Base-by-base conservation (phyloP, 1,140 invertebrate species). In the Intoshia linei region DNA sequence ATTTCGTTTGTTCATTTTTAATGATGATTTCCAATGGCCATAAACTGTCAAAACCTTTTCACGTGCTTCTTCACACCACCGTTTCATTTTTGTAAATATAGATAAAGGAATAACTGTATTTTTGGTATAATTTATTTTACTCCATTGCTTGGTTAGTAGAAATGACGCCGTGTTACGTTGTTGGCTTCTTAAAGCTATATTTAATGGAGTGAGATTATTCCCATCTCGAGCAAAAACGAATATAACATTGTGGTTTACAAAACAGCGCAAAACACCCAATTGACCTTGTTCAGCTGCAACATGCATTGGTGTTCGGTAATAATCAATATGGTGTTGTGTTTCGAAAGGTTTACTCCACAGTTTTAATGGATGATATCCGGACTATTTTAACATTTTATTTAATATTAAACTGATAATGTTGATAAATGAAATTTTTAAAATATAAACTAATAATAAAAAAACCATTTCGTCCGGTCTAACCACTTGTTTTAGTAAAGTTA, bases 81-180 rank as follows among this genome's bases (percentile, higher is more conserved):
- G 36, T 32, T 48, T 50, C 22, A 55, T 45, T 19, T 39, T 45
- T 4, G 47, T 37, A 33, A 48, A 50, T 5, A 50, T 46, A 4
- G 44, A 44, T 11, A 57, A 36, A 13, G 51, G 49, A 14, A 57
- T 38, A 0, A 50, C 43, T 19, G 11, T 6, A 17, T 40, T 48
- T 42, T 14, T 40, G 2, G 35, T 46, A 38, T 47, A 42, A 14
- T n/a, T 7, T 17, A 42, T 44, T 34, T 48, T 46, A 13, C 45
- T 50, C 53, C 52, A 55, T 39, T 57, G 55, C 34, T 54, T 52
- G 4, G 51, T 48, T 1, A 57, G 37, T 1, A 57, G 43, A 37
- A 54, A 55, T 3, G 47, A 49, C n/a, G 53, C 55, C 36, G 10
- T 27, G n/a, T 15, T 29, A 25, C 50, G 50, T 14, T 49, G 42